Evolutionary conservation across 1,140 invertebrate genomes (phyloP).

Genomic region (Pectinophora gossypiella): DNA sequence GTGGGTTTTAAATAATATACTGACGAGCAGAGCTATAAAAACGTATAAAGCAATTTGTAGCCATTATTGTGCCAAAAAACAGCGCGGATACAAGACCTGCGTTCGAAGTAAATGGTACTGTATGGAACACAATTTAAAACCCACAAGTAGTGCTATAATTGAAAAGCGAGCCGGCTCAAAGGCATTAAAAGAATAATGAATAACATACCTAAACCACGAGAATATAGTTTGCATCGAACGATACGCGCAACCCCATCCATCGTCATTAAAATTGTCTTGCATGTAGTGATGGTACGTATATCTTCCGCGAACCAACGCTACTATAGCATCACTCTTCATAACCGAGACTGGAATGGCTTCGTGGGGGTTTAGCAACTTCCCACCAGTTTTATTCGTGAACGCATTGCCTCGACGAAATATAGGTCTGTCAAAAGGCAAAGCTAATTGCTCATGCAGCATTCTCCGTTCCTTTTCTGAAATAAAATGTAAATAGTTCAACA

Average conservation of each 20-base stretch:
- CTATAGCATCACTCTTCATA: conserved; percentile 24
- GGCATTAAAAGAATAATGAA: too few species aligned
- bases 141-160: too few species aligned
- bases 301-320: conserved; percentile 85
- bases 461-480: conserved; percentile 78
- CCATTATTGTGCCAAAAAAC: too few species aligned
- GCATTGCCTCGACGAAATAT: conserved; percentile 83
- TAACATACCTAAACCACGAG: conserved; percentile 92
- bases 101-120: too few species aligned
- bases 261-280: conserved; percentile 96
- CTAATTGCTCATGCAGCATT: conserved; percentile 81
- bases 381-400: conserved; percentile 74
- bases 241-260: conserved; percentile 99
- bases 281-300: conserved; percentile 98
- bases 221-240: conserved; percentile 97
- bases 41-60: too few species aligned
- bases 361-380: conserved; percentile 86
- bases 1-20: too few species aligned
- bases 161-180: too few species aligned
- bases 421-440: conserved; percentile 80
- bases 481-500: too few species aligned
- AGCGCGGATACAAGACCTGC: too few species aligned
- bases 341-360: conserved; percentile 25
- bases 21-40: too few species aligned
- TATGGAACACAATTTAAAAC: too few species aligned